These are phyloP conservation scores for Teleogryllus occipitalis DNA, from an alignment of 1,140 invertebrate species.

Conservation along the genomic window DNA sequence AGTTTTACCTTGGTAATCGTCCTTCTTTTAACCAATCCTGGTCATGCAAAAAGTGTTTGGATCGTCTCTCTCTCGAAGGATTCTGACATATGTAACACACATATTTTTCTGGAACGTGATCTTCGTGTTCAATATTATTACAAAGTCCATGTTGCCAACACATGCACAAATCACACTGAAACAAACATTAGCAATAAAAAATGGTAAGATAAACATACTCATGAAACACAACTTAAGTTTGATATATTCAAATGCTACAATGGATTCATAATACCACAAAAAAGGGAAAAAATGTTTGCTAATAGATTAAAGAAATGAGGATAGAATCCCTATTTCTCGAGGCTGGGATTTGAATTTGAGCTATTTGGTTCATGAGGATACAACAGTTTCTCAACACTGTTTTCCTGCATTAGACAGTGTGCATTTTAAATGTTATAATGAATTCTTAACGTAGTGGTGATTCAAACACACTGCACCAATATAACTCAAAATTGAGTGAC, in stretches of 20 bases:
- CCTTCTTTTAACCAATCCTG: conserved; percentile 83
- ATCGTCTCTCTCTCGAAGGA: conserved; percentile 59
- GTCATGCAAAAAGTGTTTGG: conserved; percentile 67
- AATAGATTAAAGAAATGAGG: no score
- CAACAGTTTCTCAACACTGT: no score
- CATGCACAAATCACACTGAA: conserved; percentile 80
- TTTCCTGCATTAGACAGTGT: no score
- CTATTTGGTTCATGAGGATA: no score
- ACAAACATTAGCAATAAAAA: conserved; percentile 28
- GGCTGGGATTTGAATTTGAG: no score
- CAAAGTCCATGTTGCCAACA: conserved; percentile 92
- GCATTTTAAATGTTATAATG: no score
- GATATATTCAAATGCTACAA: not conserved
- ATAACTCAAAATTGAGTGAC: no score
- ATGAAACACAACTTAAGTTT: not conserved
- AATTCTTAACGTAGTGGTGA: no score
- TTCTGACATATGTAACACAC: conserved; percentile 79
- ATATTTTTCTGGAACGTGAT: conserved; percentile 81
- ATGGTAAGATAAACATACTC: not conserved
- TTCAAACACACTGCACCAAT: no score
- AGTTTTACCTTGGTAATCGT: conserved; percentile 44
- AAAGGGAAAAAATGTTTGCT: not conserved
- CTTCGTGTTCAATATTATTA: conserved; percentile 70
- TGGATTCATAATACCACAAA: not conserved
- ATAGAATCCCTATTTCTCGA: no score